Evolutionary conservation across 2,888 invertebrate genomes (phyloP).

Genomic region (Hydrotaea diabolus): DNA sequence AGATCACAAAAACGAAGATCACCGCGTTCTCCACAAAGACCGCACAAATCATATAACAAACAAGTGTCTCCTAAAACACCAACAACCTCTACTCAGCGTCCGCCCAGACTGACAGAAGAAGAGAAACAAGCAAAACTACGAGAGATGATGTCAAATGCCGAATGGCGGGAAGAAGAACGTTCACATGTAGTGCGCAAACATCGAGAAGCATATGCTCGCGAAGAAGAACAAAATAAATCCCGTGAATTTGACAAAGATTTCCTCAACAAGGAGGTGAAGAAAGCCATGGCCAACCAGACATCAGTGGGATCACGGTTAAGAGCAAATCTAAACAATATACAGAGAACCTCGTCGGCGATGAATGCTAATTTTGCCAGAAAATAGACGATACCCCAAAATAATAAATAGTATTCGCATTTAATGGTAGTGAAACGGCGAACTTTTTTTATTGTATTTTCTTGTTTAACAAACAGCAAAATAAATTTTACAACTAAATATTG

Average conservation of each 20-base stretch:
- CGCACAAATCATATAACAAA: background rate
- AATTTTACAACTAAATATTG: constrained; percentile 47
- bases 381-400: constrained; percentile 72
- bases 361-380: constrained; percentile 90
- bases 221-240: constrained; percentile 80
- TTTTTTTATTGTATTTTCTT: constrained; percentile 44
- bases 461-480: too few relatives aligned
- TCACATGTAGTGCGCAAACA: constrained; percentile 85
- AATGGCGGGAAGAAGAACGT: constrained; percentile 85
- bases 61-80: background rate
- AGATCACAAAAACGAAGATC: background rate
- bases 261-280: constrained; percentile 79
- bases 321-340: constrained; percentile 94
- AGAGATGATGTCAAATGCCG: constrained; percentile 93
- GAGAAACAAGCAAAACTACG: constrained; percentile 87
- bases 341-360: constrained; percentile 90
- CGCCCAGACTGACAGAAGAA: constrained; percentile 79
- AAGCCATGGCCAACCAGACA: constrained; percentile 84
- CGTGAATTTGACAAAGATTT: constrained; percentile 82
- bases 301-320: constrained; percentile 91
- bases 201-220: constrained; percentile 83
- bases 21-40: constrained; percentile 16
- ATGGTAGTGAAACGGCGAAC: background rate
- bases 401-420: background rate
- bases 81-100: background rate